Evolutionary conservation across 2,113 vertebrate species (phyloP).

Genomic region (Recurvirostra avosetta): DNA sequence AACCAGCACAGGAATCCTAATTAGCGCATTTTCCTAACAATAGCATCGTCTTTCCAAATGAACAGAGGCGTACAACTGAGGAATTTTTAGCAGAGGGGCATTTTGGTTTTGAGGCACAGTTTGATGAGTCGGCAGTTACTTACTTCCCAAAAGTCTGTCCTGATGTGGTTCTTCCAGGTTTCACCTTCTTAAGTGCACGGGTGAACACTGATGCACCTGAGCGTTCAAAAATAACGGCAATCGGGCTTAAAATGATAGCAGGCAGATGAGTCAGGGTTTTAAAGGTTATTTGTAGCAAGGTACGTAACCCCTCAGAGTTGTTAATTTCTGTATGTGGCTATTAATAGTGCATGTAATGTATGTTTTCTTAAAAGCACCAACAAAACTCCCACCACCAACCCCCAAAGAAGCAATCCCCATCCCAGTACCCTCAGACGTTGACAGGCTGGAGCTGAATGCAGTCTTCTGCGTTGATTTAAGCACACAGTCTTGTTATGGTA

Average conservation of each 20-base stretch:
- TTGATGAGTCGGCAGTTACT: neutral
- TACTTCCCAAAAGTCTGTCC: neutral
- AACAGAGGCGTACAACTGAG: neutral
- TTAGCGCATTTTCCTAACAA: slow-evolving; percentile 5
- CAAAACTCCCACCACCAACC: neutral
- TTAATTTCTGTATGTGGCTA: neutral
- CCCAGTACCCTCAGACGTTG: neutral
- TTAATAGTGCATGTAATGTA: neutral
- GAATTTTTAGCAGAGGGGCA: slow-evolving; percentile 4
- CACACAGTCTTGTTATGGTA: neutral
- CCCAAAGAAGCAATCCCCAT: neutral
- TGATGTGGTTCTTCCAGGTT: neutral
- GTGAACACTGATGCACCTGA: neutral
- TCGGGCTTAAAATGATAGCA: neutral
- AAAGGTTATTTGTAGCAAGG: neutral
- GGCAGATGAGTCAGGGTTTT: neutral
- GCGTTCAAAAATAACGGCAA: neutral
- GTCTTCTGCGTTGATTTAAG: neutral
- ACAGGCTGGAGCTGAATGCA: neutral
- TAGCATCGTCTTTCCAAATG: neutral
- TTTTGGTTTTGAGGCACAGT: neutral
- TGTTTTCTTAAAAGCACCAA: neutral
- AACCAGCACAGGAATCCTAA: slow-evolving; percentile 54
- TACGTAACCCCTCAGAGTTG: neutral
- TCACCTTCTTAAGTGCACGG: neutral